Evolutionary conservation across 2,888 invertebrate species (phyloP).

Genomic region (Hemistola chrysoprasaria): DNA sequence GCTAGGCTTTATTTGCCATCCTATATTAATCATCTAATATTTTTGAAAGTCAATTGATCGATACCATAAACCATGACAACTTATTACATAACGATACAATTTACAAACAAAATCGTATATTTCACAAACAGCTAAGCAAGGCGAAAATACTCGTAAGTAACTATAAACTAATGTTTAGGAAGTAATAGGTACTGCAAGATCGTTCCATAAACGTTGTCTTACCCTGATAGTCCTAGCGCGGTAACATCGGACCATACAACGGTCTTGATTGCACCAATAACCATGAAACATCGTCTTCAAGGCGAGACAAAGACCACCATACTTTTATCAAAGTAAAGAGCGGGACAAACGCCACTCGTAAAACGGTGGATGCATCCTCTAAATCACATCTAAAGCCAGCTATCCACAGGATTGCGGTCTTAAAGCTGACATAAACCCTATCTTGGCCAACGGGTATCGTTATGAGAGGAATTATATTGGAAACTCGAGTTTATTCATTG

Average conservation of each 20-base stretch:
- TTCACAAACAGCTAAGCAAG: too few species aligned
- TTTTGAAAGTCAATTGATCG: too few species aligned
- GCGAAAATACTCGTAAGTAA: too few species aligned
- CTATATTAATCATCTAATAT: too few species aligned
- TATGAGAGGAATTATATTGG: slow-evolving; percentile 26
- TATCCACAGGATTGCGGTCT: slow-evolving; percentile 27
- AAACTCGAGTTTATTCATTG: slow-evolving; percentile 22
- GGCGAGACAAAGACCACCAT: slow-evolving; percentile 11
- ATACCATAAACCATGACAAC: too few species aligned
- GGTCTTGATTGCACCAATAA: slow-evolving; percentile 10
- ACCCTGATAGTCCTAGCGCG: too few species aligned
- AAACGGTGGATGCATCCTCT: slow-evolving; percentile 27
- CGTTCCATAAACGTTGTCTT: too few species aligned
- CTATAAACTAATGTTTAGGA: too few species aligned
- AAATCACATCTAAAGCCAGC: slow-evolving; percentile 31
- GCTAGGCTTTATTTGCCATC: too few species aligned
- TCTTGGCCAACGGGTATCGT: slow-evolving; percentile 14
- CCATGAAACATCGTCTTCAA: slow-evolving; percentile 16
- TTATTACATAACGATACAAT: too few species aligned
- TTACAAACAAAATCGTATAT: too few species aligned
- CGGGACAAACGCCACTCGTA: slow-evolving; percentile 18
- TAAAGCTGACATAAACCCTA: slow-evolving; percentile 24
- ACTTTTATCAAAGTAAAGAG: slow-evolving; percentile 14
- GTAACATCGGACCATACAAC: background rate
- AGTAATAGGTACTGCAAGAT: too few species aligned